Conservation (phyloP, 2,797 vertebrate genomes). For the Eulemur rubriventer region DNA sequence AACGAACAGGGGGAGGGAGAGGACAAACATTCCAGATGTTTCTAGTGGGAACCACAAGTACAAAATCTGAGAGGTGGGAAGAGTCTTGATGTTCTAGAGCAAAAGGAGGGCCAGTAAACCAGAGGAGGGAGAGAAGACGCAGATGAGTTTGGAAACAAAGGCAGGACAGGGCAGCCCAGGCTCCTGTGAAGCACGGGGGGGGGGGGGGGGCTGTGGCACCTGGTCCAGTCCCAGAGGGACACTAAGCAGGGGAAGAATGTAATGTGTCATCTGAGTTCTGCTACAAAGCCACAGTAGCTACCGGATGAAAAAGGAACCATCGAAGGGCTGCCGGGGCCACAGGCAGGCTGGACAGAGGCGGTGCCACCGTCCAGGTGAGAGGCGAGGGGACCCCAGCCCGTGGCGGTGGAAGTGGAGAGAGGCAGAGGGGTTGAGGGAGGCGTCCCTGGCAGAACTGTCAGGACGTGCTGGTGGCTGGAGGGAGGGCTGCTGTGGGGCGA, state of each 20-base stretch:
- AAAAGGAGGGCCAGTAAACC: background rate
- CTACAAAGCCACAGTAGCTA: background rate
- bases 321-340: background rate
- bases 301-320: background rate
- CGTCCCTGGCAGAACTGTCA: background rate
- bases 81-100: background rate
- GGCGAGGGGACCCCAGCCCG: background rate
- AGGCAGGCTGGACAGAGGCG: background rate
- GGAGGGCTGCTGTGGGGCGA: too few species aligned
- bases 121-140: background rate
- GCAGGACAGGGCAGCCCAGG: fast-evolving
- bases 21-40: background rate
- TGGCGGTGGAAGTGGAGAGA: background rate
- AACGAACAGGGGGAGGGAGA: background rate
- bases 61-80: background rate
- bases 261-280: background rate
- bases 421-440: fast-evolving
- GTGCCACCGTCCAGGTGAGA: background rate
- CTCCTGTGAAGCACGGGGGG: background rate
- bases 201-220: background rate
- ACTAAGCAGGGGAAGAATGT: background rate
- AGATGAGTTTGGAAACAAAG: background rate
- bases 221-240: background rate
- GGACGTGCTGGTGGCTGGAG: background rate
- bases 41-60: background rate